Conservation (phyloP, 2,888 invertebrate species). For the Artemia sinica region DNA sequence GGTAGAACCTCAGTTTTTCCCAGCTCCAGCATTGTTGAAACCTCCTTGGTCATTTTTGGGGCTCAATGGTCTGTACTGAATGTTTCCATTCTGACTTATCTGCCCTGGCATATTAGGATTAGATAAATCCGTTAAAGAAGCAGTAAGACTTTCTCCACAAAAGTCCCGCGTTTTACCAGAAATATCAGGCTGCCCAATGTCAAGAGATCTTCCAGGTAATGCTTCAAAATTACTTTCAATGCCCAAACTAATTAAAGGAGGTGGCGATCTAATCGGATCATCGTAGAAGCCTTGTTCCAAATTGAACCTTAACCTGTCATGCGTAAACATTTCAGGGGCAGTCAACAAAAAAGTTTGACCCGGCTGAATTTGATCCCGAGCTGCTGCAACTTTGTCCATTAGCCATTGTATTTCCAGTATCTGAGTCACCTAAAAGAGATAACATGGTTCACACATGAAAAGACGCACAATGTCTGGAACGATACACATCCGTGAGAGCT, state of each 20-base stretch:
- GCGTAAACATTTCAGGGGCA: background rate
- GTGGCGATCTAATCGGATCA: background rate
- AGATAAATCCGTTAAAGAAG: constrained; percentile 38
- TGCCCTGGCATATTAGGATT: constrained; percentile 12
- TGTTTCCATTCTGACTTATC: constrained; percentile 36
- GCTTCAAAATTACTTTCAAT: constrained; percentile 3
- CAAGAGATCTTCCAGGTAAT: constrained; percentile 36
- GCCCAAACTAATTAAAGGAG: background rate
- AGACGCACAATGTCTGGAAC: background rate
- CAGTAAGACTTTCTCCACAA: constrained; percentile 46
- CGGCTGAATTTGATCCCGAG: background rate
- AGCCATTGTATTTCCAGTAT: background rate
- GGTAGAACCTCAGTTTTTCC: constrained; percentile 20
- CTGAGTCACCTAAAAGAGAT: constrained; percentile 1
- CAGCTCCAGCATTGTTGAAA: constrained; percentile 19
- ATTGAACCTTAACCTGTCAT: background rate
- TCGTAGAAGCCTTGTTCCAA: constrained; percentile 1
- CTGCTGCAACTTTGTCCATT: background rate
- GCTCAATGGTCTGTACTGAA: constrained; percentile 59
- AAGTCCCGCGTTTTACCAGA: constrained; percentile 37
- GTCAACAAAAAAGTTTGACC: background rate
- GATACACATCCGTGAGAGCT: constrained; percentile 1
- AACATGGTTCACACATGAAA: background rate
- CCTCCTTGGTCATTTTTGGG: constrained; percentile 36
- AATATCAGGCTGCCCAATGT: constrained; percentile 31